A percentile compares a stretch with the other conserved stretches of the same genome.
Conservation (phyloP, 2,797 vertebrate genomes). For the Brotula barbata region DNA sequence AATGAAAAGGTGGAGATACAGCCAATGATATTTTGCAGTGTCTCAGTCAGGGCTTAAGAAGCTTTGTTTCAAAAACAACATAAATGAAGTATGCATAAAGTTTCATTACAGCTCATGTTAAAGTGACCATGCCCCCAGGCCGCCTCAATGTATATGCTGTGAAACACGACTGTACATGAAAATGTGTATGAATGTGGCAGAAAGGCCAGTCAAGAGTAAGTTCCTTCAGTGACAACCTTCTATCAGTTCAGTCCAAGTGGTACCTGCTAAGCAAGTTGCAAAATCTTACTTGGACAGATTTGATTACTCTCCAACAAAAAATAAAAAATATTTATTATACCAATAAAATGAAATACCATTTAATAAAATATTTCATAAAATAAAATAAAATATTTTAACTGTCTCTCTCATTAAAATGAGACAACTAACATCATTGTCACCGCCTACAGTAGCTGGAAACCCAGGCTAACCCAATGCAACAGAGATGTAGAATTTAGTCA, state of each 20-base stretch:
- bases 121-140: neutral
- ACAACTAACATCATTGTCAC: too few species aligned
- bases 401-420: too few species aligned
- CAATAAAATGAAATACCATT: too few species aligned
- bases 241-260: neutral
- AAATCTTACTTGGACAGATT: too few species aligned
- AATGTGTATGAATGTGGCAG: slow-evolving; percentile 24
- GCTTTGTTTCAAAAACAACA: slow-evolving; percentile 15
- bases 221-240: neutral
- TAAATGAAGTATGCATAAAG: slow-evolving; percentile 27
- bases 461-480: too few species aligned
- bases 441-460: too few species aligned
- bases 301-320: too few species aligned
- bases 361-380: too few species aligned
- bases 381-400: too few species aligned
- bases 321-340: too few species aligned
- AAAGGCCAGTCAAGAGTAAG: slow-evolving; percentile 6
- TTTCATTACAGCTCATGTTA: neutral
- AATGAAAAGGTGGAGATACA: slow-evolving; percentile 11
- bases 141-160: slow-evolving; percentile 6
- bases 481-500: too few species aligned
- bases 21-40: slow-evolving; percentile 7
- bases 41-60: slow-evolving; percentile 19
- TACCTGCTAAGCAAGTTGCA: too few species aligned
- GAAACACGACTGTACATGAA: slow-evolving; percentile 23